Evolutionary conservation across 2,797 vertebrate genomes (phyloP), one percentile per base, ranked within the genome.

Genomic region (Acropternis orthonyx): DNA sequence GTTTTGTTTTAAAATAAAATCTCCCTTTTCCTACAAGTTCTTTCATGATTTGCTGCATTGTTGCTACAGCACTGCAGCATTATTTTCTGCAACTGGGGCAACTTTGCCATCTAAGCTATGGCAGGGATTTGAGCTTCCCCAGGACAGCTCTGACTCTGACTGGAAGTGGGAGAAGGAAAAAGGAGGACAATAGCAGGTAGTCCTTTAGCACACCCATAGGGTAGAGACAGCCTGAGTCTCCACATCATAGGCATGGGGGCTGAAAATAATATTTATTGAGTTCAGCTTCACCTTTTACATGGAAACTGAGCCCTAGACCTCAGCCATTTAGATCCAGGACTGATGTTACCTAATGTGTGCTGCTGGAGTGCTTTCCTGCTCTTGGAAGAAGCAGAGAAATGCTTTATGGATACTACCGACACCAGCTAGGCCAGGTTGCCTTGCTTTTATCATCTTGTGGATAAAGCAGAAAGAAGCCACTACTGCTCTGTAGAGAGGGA

Each of bases 121-220:
- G 7, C 44, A 89, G 54, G 44, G 49, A 67, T 14, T 5, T 14
- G 37, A 68, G 10, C 16, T 81, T 86, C 28, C n/a, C 7, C 41
- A n/a, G 39, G 28, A 56, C 26, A 54, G 23, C 34, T 75, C 43
- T 71, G 52, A 55, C 21, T 24, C 10, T 65, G 37, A 55, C 12
- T 21, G 51, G 32, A 41, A 66, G 17, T 30, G n/a, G 28, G 27
- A 80, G 21, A 24, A 83, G 19, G 30, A 17, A 46, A 89, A 91
- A 61, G 36, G 11, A 63, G 13, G 26, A 66, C 1, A 14, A 34
- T 12, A 73, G 14, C 24, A 44, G 17, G 5, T 49, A 34, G 26
- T 68, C 10, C 13, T 72, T 17, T 48, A 28, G 6, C 26, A 44
- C 0, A 0, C 6, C 41, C 2, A 2, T 3, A 16, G 36, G 22